These are phyloP conservation scores for Clarias fuscus DNA, from an alignment of 2,797 vertebrate species.

Conservation along the genomic window DNA sequence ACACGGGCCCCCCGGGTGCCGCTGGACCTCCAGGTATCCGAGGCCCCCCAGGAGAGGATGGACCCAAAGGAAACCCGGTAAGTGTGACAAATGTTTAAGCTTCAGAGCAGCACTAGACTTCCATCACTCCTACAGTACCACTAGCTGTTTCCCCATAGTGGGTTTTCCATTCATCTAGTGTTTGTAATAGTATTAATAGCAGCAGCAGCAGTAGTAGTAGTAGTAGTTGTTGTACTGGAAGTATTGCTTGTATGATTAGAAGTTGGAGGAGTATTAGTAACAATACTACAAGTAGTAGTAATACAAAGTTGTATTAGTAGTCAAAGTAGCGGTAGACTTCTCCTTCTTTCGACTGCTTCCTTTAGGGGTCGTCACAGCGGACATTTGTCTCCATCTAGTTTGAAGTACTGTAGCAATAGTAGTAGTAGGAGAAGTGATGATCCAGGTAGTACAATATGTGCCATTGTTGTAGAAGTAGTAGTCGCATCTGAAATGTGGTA, in stretches of 20 bases:
- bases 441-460: too few relatives aligned
- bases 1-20: slow-evolving; percentile 79
- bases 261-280: background rate
- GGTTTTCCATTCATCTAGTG: background rate
- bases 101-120: background rate
- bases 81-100: slow-evolving; percentile 57
- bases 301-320: too few relatives aligned
- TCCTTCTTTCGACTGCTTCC: too few relatives aligned
- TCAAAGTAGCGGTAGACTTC: too few relatives aligned
- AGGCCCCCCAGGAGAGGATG: slow-evolving; percentile 88
- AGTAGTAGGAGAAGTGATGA: too few relatives aligned
- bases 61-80: slow-evolving; percentile 85
- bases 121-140: too few relatives aligned
- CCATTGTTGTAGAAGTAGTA: too few relatives aligned
- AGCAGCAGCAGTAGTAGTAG: background rate
- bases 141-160: background rate
- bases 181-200: background rate
- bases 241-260: background rate
- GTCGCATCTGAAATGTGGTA: too few relatives aligned
- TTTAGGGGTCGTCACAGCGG: too few relatives aligned
- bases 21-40: slow-evolving; percentile 85
- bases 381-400: too few relatives aligned
- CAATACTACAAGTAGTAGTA: too few relatives aligned
- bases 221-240: background rate
- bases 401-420: too few relatives aligned